Percentiles rank a stretch among this genome's conserved stretches.
Conservation (phyloP, 2,888 invertebrate species). For the Helleia helle region DNA sequence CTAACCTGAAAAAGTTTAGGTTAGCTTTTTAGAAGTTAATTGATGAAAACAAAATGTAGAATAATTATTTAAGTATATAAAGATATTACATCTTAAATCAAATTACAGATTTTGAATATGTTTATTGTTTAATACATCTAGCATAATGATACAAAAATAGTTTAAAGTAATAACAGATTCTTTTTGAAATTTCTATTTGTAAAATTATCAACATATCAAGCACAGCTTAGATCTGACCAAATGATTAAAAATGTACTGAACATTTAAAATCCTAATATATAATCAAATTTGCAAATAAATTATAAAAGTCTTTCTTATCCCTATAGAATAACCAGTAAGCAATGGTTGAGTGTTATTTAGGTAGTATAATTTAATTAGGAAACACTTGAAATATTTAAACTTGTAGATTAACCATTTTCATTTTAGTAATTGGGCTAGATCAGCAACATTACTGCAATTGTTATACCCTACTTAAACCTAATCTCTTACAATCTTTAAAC, state of each 20-base stretch:
- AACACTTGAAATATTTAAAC: conserved; percentile 3
- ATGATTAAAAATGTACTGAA: neutral
- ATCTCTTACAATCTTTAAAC: conserved; percentile 13
- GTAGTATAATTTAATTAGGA: conserved; percentile 7
- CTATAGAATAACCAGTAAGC: neutral
- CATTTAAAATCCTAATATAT: neutral
- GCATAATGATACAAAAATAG: conserved; percentile 65
- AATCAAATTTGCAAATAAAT: conserved; percentile 7
- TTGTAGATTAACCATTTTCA: neutral
- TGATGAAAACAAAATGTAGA: too few species aligned
- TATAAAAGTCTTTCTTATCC: neutral
- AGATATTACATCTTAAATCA: too few species aligned
- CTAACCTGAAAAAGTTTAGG: too few species aligned
- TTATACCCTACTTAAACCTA: conserved; percentile 21
- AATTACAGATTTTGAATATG: conserved; percentile 33
- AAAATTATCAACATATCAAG: neutral
- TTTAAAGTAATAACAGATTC: conserved; percentile 50
- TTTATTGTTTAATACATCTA: conserved; percentile 53
- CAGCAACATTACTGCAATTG: conserved; percentile 15
- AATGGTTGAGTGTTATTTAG: neutral
- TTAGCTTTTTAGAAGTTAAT: too few species aligned
- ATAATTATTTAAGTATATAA: too few species aligned
- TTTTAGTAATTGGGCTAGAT: conserved; percentile 1
- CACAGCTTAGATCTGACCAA: neutral
- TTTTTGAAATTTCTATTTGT: conserved; percentile 18